Evolutionary conservation across 2,888 invertebrate species (phyloP).

Genomic region (Trissonchulus latispiculum): DNA sequence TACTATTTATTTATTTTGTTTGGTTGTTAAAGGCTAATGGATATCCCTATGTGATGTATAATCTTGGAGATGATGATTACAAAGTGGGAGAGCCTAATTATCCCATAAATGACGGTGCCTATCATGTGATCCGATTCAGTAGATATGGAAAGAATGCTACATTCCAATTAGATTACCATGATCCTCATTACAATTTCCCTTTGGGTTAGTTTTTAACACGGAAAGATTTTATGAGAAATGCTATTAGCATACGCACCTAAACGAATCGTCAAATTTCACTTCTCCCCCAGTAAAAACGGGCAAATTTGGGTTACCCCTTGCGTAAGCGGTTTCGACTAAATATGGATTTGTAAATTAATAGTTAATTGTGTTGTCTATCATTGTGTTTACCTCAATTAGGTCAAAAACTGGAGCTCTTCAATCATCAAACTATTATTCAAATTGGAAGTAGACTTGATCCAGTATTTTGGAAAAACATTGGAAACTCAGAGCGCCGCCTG

Average conservation of each 20-base stretch:
- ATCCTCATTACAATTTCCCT: slow-evolving; percentile 39
- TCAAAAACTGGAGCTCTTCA: slow-evolving; percentile 73
- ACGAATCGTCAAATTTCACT: too few relatives aligned
- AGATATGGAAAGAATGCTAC: slow-evolving; percentile 79
- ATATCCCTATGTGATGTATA: slow-evolving; percentile 82
- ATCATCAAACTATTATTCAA: slow-evolving; percentile 76
- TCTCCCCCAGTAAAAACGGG: too few relatives aligned
- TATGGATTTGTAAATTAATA: too few relatives aligned
- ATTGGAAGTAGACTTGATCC: slow-evolving; percentile 63
- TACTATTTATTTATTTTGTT: too few relatives aligned
- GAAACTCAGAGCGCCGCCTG: not conserved
- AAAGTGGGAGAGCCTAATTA: slow-evolving; percentile 73
- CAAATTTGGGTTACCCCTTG: too few relatives aligned
- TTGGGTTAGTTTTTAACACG: slow-evolving; percentile 21
- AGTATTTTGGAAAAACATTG: too few relatives aligned
- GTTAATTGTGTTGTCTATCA: too few relatives aligned
- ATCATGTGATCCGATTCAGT: slow-evolving; percentile 82
- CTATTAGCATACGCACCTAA: too few relatives aligned
- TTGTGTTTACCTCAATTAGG: too few relatives aligned
- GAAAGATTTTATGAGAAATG: too few relatives aligned
- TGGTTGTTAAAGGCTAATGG: slow-evolving; percentile 64
- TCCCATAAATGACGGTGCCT: slow-evolving; percentile 81
- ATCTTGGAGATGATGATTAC: slow-evolving; percentile 80
- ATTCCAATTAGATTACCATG: slow-evolving; percentile 79
- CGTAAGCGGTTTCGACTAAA: too few relatives aligned